phyloP scores from a whole-genome alignment of 2,797 vertebrate genomes.

The Peromyscus nudipes region DNA sequence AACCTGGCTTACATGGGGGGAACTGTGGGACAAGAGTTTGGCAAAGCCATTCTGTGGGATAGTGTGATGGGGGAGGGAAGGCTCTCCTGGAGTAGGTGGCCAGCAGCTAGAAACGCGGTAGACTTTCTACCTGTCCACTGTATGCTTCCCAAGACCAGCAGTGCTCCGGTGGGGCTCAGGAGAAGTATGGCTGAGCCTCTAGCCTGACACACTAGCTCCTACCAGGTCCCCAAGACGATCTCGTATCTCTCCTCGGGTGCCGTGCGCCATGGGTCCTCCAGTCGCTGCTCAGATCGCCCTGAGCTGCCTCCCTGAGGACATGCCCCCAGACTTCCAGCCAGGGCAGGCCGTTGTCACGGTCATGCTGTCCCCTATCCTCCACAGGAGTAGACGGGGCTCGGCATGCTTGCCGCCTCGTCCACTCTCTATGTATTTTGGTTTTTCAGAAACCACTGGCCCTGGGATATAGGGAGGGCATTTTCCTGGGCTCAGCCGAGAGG shows the following conservation, averaged over 20 bases:
- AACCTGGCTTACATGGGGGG: neutral
- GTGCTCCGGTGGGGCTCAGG: neutral
- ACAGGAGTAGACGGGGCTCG: neutral
- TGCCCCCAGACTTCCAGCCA: neutral
- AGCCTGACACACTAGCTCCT: neutral
- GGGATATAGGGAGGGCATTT: neutral
- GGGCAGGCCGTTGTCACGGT: neutral
- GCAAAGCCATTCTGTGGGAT: neutral
- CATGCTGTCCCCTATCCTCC: neutral
- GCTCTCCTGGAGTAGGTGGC: neutral
- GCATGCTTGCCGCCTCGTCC: accelerated
- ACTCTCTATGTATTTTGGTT: neutral
- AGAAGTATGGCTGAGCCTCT: neutral
- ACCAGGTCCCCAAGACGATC: neutral
- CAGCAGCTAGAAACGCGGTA: accelerated
- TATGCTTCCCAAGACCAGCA: neutral
- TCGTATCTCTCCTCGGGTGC: neutral
- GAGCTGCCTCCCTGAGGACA: neutral
- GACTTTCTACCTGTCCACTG: neutral
- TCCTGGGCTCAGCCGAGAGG: conserved; percentile 10
- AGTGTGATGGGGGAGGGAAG: accelerated
- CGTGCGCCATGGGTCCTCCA: too few species aligned
- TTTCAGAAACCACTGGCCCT: neutral
- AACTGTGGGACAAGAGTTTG: neutral
- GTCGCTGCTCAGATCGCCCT: neutral